Evolutionary conservation across 2,113 vertebrate species (phyloP).

Genomic region (Lepus timidus): DNA sequence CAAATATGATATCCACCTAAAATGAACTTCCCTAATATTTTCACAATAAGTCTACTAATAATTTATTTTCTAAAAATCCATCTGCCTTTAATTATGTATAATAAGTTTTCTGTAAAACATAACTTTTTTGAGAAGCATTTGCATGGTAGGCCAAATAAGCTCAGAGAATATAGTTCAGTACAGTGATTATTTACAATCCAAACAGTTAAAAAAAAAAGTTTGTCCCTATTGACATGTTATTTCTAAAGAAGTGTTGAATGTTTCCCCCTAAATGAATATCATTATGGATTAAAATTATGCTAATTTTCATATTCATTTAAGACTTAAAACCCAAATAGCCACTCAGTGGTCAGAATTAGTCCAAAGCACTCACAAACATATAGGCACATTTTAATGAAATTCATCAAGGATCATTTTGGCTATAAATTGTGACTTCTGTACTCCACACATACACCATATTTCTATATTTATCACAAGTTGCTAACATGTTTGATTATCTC

Average conservation of each 20-base stretch:
- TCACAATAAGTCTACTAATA: background rate
- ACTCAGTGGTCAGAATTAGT: background rate
- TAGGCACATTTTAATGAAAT: background rate
- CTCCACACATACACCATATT: too few species aligned
- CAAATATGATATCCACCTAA: background rate
- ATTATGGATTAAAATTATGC: background rate
- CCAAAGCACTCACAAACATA: background rate
- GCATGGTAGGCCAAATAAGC: background rate
- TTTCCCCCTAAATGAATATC: background rate
- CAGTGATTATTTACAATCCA: background rate
- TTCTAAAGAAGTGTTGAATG: background rate
- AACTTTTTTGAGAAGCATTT: background rate
- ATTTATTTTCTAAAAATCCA: background rate
- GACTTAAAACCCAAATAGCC: background rate
- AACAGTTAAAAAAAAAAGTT: background rate
- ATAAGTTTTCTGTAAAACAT: background rate
- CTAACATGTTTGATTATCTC: background rate
- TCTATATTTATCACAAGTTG: background rate
- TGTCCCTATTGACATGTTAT: background rate
- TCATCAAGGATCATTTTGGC: background rate
- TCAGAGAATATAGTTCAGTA: background rate
- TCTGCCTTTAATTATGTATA: background rate
- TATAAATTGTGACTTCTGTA: background rate
- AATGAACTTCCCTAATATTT: background rate
- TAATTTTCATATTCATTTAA: background rate